Evolutionary conservation across 1,140 invertebrate species (phyloP), one percentile per base, ranked within the genome.

Genomic region (Zaprionus tsacasi): DNA sequence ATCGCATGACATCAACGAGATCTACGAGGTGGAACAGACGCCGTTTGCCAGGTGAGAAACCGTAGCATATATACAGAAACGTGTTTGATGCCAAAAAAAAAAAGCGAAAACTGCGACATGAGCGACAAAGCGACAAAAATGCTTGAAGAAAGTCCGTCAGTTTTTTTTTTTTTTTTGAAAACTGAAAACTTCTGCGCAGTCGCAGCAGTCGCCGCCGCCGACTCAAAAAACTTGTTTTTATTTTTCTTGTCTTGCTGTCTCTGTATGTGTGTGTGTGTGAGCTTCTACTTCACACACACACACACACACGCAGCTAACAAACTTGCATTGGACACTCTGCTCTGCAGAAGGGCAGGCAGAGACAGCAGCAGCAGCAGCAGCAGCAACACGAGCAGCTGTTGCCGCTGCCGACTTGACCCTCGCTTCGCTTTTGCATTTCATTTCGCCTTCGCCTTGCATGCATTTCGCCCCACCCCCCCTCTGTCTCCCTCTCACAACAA

Each of bases 1-100:
- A 70, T 93, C 93, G 81, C 94, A 95, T 85, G 94, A 94, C 72
- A 95, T 95, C 92, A 94, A 94, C 76, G 94, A 95, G 81, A 94
- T 95, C 68, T 95, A 95, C 92, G 94, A 95, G 91, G 94, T 95
- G 81, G 95, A 95, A 88, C 95, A 95, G 89, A 95, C 94, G 91
- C 95, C 95, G 79, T 95, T 95, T 93, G 95, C 95, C 93, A 95
- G 95, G 95, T 95, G 63, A 43, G 38, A 59, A 60, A 59, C 60
- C 60, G 59, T 36, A 60, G 58, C 58, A 57, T 27, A 27, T 43
- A 50, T 3, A 6, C 25, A 11, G 33, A 76, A 76, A 70, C 71
- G 65, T 74, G 78, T 76, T 74, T 66, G 27, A 76, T 83, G 81
- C 78, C 78, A 85, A 82, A 82, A 30, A 30, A 3, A 30, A 30